These are phyloP conservation scores for Limenitis camilla DNA, from an alignment of 2,888 invertebrate species.

Conservation along the genomic window DNA sequence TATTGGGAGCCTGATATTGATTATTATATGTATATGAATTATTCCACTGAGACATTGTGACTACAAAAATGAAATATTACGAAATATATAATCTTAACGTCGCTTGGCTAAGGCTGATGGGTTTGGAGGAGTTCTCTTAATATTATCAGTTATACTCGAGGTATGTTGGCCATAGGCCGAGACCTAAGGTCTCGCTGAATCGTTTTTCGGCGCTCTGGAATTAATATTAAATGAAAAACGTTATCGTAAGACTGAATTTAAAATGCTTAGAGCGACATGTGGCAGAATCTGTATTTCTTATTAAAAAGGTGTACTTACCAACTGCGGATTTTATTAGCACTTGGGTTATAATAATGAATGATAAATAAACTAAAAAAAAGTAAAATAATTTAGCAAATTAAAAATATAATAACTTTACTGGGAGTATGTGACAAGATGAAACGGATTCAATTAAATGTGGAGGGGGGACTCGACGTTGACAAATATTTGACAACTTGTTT, in stretches of 20 bases:
- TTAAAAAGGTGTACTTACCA: conserved; percentile 40
- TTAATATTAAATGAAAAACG: conserved; percentile 27
- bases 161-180: conserved; percentile 59
- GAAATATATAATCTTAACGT: conserved; percentile 22
- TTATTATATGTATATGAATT: conserved; percentile 58
- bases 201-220: conserved; percentile 27
- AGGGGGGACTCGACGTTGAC: conserved; percentile 40
- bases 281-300: conserved; percentile 32
- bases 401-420: conserved; percentile 40
- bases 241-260: conserved; percentile 28
- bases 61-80: conserved; percentile 36
- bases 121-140: conserved; percentile 29
- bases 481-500: too few relatives aligned
- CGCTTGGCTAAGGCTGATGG: conserved; percentile 16
- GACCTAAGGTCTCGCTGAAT: conserved; percentile 48
- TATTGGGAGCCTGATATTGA: conserved; percentile 48
- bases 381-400: conserved; percentile 59
- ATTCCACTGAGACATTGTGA: conserved; percentile 67
- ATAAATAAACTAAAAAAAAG: conserved; percentile 50
- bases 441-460: conserved; percentile 42
- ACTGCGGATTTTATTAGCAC: conserved; percentile 34
- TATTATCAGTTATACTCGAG: conserved; percentile 24
- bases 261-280: conserved; percentile 41
- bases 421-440: conserved; percentile 54
- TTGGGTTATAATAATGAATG: conserved; percentile 38